phyloP scores from a whole-genome alignment of 2,113 vertebrate species.

The Elachura formosa region DNA sequence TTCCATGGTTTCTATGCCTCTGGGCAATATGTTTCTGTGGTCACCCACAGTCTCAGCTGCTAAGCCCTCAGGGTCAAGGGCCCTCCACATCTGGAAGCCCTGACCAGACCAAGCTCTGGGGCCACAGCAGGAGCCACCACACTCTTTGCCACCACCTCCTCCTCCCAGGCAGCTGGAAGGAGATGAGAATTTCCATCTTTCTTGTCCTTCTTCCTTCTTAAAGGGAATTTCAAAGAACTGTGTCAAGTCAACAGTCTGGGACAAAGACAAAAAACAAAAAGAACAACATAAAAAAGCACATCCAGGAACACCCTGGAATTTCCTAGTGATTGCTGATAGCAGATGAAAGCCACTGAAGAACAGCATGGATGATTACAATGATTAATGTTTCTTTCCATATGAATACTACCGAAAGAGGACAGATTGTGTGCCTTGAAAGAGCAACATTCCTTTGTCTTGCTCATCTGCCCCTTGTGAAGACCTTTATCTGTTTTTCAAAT shows the following conservation, averaged over 20 bases:
- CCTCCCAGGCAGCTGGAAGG: background rate
- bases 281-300: background rate
- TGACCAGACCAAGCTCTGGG: background rate
- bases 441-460: constrained; percentile 41
- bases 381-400: constrained; percentile 44
- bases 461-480: constrained; percentile 15
- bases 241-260: constrained; percentile 19
- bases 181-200: background rate
- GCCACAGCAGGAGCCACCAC: background rate
- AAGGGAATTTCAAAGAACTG: constrained; percentile 27
- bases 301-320: constrained; percentile 48
- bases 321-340: constrained; percentile 47
- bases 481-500: constrained; percentile 20
- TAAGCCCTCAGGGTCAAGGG: background rate
- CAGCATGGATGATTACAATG: background rate
- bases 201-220: background rate
- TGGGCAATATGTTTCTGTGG: background rate
- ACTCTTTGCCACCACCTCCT: background rate
- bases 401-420: background rate
- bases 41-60: background rate
- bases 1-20: background rate
- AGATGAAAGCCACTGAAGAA: constrained; percentile 26
- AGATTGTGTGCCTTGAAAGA: background rate
- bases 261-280: background rate
- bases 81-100: background rate